Evolutionary conservation across 92 coral and sea anemone species (phyloP).

Genomic region (Heteractis magnifica): DNA sequence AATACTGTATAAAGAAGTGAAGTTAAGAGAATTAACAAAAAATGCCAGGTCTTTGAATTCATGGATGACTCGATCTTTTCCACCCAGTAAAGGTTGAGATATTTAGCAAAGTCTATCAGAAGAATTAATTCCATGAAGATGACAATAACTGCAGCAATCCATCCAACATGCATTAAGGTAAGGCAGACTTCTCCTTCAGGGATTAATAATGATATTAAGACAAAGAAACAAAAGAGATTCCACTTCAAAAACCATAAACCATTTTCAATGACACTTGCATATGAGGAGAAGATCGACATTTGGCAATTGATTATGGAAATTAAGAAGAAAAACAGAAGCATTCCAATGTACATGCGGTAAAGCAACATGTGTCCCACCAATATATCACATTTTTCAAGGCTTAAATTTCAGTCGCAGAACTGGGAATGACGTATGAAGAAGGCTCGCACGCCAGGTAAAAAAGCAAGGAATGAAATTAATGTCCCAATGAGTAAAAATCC

Average conservation of each 20-base stretch:
- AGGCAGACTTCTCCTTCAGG: slow-evolving; percentile 74
- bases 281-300: slow-evolving; percentile 53
- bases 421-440: slow-evolving; percentile 62
- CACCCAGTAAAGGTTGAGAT: slow-evolving; percentile 53
- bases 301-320: slow-evolving; percentile 75
- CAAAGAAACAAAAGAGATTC: slow-evolving; percentile 60
- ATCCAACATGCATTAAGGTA: slow-evolving; percentile 73
- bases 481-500: slow-evolving; percentile 68
- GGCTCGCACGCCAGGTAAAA: slow-evolving; percentile 54
- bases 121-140: slow-evolving; percentile 67
- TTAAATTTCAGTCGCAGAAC: slow-evolving; percentile 66
- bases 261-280: slow-evolving; percentile 66
- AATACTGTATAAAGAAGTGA: slow-evolving; percentile 70
- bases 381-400: slow-evolving; percentile 77
- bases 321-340: slow-evolving; percentile 70
- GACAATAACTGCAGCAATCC: slow-evolving; percentile 67
- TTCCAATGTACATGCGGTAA: slow-evolving; percentile 69
- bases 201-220: slow-evolving; percentile 60
- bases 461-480: slow-evolving; percentile 56
- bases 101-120: slow-evolving; percentile 64
- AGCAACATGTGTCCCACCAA: slow-evolving; percentile 78
- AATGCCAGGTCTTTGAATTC: slow-evolving; percentile 60
- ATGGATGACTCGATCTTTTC: slow-evolving; percentile 66
- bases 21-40: slow-evolving; percentile 49
- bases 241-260: slow-evolving; percentile 82